A percentile compares a stretch with the other conserved stretches of the same genome.
These are phyloP conservation scores for Drosophila peninsularis DNA, from an alignment of 2,888 invertebrate species.

Conservation along the genomic window DNA sequence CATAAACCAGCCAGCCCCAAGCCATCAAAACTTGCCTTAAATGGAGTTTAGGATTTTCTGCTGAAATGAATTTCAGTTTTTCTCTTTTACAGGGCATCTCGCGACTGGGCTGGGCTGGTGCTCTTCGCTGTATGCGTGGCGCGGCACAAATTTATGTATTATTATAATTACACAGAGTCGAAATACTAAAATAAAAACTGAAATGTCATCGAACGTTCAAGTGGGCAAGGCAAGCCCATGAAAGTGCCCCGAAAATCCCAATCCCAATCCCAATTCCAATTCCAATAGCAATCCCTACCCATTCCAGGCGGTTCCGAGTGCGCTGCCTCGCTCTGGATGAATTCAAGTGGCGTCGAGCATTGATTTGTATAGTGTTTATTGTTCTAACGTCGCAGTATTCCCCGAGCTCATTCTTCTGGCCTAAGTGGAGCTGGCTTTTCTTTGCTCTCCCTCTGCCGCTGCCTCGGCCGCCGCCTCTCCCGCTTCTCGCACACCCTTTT, in stretches of 20 bases:
- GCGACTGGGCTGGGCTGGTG: background rate
- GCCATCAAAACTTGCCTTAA: conserved; percentile 2
- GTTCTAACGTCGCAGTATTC: conserved; percentile 65
- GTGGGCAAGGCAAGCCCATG: conserved; percentile 53
- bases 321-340: conserved; percentile 33
- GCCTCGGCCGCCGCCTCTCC: background rate
- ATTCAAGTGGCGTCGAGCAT: conserved; percentile 60
- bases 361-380: conserved; percentile 76
- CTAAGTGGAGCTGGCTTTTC: conserved; percentile 39
- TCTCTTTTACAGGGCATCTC: conserved; percentile 18
- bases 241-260: conserved; percentile 23
- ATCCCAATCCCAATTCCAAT: conserved; percentile 10
- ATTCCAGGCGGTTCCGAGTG: background rate
- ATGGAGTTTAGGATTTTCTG: background rate
- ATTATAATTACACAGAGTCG: conserved; percentile 68
- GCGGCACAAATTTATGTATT: conserved; percentile 74
- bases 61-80: background rate
- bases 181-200: conserved; percentile 64
- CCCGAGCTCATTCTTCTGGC: conserved; percentile 29
- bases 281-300: conserved; percentile 10
- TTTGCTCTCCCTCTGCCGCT: background rate
- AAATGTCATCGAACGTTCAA: conserved; percentile 83
- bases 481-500: conserved; percentile 21
- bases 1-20: background rate
- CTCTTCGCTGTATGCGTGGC: conserved; percentile 17